These are phyloP conservation scores for Oenanthe melanoleuca DNA, from an alignment of 2,113 vertebrate genomes.

Conservation along the genomic window DNA sequence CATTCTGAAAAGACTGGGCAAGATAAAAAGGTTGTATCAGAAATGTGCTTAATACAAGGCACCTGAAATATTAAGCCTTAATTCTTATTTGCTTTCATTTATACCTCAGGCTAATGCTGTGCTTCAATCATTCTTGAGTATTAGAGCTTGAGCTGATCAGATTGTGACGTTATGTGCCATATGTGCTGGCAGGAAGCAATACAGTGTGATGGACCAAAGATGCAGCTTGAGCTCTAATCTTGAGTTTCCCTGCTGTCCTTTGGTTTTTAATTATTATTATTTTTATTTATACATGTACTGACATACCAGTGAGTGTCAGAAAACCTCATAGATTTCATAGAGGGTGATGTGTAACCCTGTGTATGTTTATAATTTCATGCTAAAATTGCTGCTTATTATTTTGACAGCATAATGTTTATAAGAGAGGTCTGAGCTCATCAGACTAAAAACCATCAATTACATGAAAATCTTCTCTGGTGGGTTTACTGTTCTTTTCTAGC, in stretches of 20 bases:
- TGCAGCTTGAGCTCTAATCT: slow-evolving; percentile 6
- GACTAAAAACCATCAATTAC: background rate
- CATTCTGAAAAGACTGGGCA: background rate
- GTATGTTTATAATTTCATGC: background rate
- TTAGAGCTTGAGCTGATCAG: slow-evolving; percentile 55
- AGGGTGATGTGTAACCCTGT: background rate
- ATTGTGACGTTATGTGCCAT: slow-evolving; percentile 49
- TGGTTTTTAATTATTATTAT: background rate
- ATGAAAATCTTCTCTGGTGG: background rate
- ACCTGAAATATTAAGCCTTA: background rate
- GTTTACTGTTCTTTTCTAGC: background rate
- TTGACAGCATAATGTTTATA: background rate
- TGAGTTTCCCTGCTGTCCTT: slow-evolving; percentile 16
- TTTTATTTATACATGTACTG: background rate
- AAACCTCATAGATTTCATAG: background rate
- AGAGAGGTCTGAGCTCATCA: background rate
- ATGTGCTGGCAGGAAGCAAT: slow-evolving; percentile 24
- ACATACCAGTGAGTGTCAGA: background rate
- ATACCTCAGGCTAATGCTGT: background rate
- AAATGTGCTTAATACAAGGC: background rate
- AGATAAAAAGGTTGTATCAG: background rate
- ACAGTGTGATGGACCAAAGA: background rate
- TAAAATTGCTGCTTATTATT: background rate
- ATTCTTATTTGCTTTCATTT: background rate
- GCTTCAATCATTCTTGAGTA: background rate